These are phyloP conservation scores for Neolamprologus hecqui DNA, from an alignment of 2,113 vertebrate genomes.

Conservation along the genomic window DNA sequence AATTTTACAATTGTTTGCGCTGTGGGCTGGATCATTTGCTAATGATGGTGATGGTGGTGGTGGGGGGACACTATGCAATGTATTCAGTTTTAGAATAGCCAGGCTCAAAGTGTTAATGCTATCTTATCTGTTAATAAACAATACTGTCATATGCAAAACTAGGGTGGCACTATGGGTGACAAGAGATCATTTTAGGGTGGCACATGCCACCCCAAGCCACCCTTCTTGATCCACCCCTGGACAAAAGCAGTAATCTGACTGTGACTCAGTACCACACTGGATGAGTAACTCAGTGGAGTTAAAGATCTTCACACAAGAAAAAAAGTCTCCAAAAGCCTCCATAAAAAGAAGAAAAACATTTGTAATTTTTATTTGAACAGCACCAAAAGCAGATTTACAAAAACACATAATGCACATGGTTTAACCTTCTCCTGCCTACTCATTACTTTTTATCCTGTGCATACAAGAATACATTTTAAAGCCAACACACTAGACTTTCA, in stretches of 20 bases:
- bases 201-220: not conserved
- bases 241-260: not conserved
- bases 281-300: not conserved
- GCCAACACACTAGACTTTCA: not conserved
- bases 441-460: not conserved
- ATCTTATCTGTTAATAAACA: not conserved
- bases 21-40: not conserved
- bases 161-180: not conserved
- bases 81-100: not conserved
- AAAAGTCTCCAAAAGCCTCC: not conserved
- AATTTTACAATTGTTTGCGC: not conserved
- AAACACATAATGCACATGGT: not conserved
- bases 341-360: not conserved
- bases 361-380: not conserved
- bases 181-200: not conserved
- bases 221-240: not conserved
- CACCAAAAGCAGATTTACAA: not conserved
- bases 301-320: not conserved
- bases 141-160: not conserved
- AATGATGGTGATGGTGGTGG: not conserved
- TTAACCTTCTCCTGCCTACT: not conserved
- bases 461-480: not conserved
- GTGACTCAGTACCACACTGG: not conserved
- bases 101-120: not conserved
- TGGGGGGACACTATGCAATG: fast-evolving